Conservation (phyloP, 1,140 invertebrate genomes). For the Nasonia vitripennis region DNA sequence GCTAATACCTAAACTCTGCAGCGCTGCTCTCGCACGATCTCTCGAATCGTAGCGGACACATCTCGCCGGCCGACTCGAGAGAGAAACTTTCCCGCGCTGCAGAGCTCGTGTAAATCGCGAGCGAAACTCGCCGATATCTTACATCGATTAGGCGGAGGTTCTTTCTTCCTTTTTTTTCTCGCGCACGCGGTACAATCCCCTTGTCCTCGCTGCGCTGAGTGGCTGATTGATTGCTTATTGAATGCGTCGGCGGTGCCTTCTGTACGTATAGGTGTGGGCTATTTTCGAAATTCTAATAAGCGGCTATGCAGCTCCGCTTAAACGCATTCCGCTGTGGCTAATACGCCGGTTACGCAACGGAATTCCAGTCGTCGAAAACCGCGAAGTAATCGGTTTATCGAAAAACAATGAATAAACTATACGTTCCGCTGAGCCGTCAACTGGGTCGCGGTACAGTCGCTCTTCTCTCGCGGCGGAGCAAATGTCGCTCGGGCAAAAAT, state of each 20-base stretch:
- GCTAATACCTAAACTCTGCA: neutral
- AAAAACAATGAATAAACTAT: too few species aligned
- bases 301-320: too few species aligned
- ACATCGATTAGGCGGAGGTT: conserved; percentile 15
- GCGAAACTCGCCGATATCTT: conserved; percentile 10
- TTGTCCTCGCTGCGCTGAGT: neutral
- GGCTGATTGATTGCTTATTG: neutral
- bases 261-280: too few species aligned
- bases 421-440: neutral
- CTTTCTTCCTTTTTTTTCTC: neutral
- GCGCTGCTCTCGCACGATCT: conserved; percentile 14
- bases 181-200: too few species aligned
- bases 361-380: too few species aligned
- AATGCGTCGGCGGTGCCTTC: too few species aligned
- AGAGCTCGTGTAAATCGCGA: conserved; percentile 9
- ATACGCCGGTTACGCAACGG: too few species aligned
- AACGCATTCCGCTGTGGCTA: too few species aligned
- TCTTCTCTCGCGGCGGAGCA: neutral
- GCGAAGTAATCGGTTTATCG: too few species aligned
- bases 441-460: neutral
- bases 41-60: neutral
- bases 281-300: too few species aligned
- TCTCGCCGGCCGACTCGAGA: neutral
- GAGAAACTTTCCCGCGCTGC: conserved; percentile 30
- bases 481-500: neutral